Base-by-base conservation (phyloP, 2,113 vertebrate genomes). In the Sialia sialis region DNA sequence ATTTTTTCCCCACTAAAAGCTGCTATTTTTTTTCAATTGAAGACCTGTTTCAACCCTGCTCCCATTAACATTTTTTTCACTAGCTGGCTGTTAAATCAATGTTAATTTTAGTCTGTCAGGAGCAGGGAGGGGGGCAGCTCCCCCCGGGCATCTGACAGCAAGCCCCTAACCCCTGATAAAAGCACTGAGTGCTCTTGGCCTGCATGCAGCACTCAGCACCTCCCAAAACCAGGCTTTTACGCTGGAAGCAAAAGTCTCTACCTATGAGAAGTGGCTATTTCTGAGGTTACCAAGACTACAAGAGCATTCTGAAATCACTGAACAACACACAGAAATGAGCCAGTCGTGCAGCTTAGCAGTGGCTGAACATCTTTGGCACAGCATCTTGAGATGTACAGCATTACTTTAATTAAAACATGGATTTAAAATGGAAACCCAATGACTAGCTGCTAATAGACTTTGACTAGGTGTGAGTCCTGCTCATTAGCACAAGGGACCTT, bases 231-330 rank as follows among this genome's bases (percentile, higher is more conserved):
- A 91, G 46, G 41, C 62, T 89, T 81, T 84, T 59, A 58, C 5
- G 8, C 54, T 85, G 62, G 69, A 69, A 95, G 70, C 43, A 22
- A 41, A 84, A 73, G 66, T 58, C 76, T 86, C 55, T 81, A 36
- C 27, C 27, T 89, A 15, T 30, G 60, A 90, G 34, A 78, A 46
- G 38, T 68, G 75, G 55, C 82, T 76, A 58, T 82, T 95, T 85
- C 77, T 95, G 87, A 96, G 91, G 95, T 96, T 96, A 93, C 93
- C 94, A 95, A 95, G 91, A 97, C 95, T 96, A 96, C 94, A 66
- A 74, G 82, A 85, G 63, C 51, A 30, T 62, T 95, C 78, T 54
- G 77, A 83, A 95, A 92, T 73, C 81, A 87, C 66, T 39, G 67
- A 89, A 59, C 60, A 87, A 4, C 66, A 93, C 41, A 56, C 27